Percentiles rank a stretch among this genome's conserved stretches.
phyloP scores from a whole-genome alignment of 2,888 invertebrate species.

The Acleris literana region DNA sequence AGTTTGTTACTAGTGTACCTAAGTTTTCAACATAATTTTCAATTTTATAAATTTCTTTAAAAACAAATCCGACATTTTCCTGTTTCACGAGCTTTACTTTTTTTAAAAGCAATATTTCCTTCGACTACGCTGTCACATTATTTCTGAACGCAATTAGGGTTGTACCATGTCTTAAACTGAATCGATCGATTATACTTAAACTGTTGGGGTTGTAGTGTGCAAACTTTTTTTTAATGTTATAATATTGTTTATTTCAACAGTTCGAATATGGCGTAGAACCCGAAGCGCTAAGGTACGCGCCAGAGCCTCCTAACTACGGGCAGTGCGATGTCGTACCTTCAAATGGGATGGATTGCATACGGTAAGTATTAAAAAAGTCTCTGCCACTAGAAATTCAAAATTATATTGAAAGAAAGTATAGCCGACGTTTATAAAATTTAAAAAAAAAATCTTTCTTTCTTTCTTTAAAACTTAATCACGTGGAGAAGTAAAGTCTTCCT shows the following conservation, averaged over 20 bases:
- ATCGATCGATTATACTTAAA: conserved; percentile 34
- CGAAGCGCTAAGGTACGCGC: conserved; percentile 87
- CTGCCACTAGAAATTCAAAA: no score
- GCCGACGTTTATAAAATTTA: accelerated
- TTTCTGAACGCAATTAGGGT: conserved; percentile 8
- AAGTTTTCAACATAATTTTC: no score
- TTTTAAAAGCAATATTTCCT: not conserved
- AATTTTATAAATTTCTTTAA: not conserved
- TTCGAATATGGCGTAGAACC: conserved; percentile 93
- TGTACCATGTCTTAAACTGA: conserved; percentile 1
- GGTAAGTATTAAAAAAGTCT: conserved; percentile 58
- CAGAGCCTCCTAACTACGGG: conserved; percentile 82
- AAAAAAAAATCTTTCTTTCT: no score
- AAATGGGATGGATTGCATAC: conserved; percentile 83
- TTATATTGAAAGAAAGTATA: no score
- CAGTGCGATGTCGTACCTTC: conserved; percentile 84
- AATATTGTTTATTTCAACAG: conserved; percentile 61
- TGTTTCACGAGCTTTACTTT: not conserved
- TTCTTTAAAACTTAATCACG: no score
- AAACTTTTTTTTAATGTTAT: conserved; percentile 4
- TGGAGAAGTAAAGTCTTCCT: no score
- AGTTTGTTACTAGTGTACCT: no score
- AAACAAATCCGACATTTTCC: not conserved
- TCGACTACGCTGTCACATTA: not conserved
- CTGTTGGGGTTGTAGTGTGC: not conserved